Evolutionary conservation across 2,888 invertebrate genomes (phyloP), one percentile per base, ranked within the genome.

Genomic region (Phaonia tiefii): DNA sequence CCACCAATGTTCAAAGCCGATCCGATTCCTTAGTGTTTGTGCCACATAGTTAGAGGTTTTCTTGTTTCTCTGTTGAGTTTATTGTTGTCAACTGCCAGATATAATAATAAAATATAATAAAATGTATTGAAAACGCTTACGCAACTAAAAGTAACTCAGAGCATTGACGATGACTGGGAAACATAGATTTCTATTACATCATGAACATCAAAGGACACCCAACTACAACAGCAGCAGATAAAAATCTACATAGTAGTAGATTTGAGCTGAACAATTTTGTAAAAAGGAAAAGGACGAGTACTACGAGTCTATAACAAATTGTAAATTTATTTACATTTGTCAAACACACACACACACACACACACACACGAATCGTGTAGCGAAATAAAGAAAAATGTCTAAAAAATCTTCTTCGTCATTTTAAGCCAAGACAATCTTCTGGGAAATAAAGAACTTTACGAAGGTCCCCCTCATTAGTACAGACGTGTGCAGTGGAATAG

Each of bases 41-140:
- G n/a, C n/a, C n/a, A n/a, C n/a, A n/a, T n/a, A n/a, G n/a, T n/a
- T n/a, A n/a, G n/a, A 13, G 42, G 1, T 58, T 22, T 44, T 51
- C 10, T 70, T 69, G 15, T 42, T 70, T 17, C 69, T 13, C 25
- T 79, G 60, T 73, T 66, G 66, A 67, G 76, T 76, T 80, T 83
- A 72, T 82, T 84, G 84, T 83, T 83, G 84, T 83, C 84, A 83
- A 79, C 82, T 82, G 82, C 82, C 83, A 84, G 82, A 85, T 84
- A 75, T 63, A 78, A 77, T 66, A 76, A 76, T 75, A 78, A 75
- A 85, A 85, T 84, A 84, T 83, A 84, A 85, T 80, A 83, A 84
- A 86, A 83, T 84, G 80, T 85, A 85, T 85, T 84, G 71, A 75
- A 78, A 78, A 81, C 78, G 86, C 84, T 85, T 85, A 85, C 85